A percentile compares a stretch with the other conserved stretches of the same genome.
These are phyloP conservation scores for Macquaria ambigua DNA, from an alignment of 2,113 vertebrate genomes.

Conservation along the genomic window DNA sequence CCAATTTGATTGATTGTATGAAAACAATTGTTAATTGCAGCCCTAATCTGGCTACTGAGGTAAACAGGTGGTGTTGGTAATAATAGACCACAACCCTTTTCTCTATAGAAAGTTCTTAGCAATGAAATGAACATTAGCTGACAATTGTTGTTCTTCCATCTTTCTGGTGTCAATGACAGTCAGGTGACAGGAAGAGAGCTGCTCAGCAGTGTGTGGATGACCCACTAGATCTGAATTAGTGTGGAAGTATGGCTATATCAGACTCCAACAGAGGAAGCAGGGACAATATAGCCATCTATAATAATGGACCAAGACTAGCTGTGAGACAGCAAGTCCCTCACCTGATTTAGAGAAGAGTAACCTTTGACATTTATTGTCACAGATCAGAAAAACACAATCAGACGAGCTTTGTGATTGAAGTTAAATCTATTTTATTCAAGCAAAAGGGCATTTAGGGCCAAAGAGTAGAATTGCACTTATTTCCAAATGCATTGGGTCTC, in stretches of 20 bases:
- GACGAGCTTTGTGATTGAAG: background rate
- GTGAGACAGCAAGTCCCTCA: background rate
- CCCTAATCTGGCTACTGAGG: background rate
- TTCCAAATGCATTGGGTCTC: conserved; percentile 48
- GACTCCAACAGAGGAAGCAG: background rate
- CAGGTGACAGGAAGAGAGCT: background rate
- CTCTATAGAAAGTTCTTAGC: background rate
- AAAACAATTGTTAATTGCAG: background rate
- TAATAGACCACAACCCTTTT: background rate
- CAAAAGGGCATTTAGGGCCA: conserved; percentile 57
- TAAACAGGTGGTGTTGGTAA: background rate
- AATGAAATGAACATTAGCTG: background rate
- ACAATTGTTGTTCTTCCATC: background rate
- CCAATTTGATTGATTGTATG: background rate
- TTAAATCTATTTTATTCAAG: conserved; percentile 74
- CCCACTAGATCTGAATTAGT: background rate
- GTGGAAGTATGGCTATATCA: background rate
- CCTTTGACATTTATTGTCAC: background rate
- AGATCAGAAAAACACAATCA: background rate
- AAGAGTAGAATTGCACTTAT: conserved; percentile 65
- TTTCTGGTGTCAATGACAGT: background rate
- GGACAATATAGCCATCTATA: background rate
- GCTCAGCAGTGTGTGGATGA: background rate
- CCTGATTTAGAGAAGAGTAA: background rate
- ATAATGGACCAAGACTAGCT: background rate